Evolutionary conservation across 2,797 vertebrate species (phyloP), one percentile per base, ranked within the genome.

Genomic region (Acomys russatus): DNA sequence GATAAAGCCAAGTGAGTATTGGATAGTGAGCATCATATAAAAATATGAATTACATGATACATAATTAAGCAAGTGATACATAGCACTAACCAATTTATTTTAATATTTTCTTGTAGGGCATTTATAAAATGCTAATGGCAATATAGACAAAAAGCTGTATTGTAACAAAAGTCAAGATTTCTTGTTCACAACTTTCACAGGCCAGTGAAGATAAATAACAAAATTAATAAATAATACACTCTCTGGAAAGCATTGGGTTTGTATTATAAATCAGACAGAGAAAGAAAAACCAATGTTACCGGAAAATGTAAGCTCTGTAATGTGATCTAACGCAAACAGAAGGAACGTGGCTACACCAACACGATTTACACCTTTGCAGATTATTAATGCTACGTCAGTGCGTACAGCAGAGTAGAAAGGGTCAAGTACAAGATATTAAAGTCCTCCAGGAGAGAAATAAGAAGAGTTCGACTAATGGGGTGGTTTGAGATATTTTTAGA

Each of bases 171-270:
- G n/a, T 17, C 28, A 38, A 18, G 17, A 61, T 64, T 9, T 15
- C 22, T 74, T 59, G 33, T 22, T 94, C n/a, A 76, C 14, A 28
- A 77, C 88, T 56, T 35, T 92, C 28, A 92, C 3, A 20, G 51
- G 38, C 76, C 90, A 18, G 6, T 80, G 49, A 95, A 92, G n/a
- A 70, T 33, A 85, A 38, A 54, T 88, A 94, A 33, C 12, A 30
- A 94, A 79, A 30, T 74, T 74, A 80, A 77, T 12, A n/a, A 90
- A 20, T 30, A 70, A 18, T 68, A 54, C 5, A 66, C 20, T 49
- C n/a, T 44, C 44, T 44, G 44, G 44, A 44, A 44, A 44, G 44
- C 44, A 44, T 44, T 4, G 4, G 44, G 44, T 44, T 44, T 44
- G 44, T 44, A n/a, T 2, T 70, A 3, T 51, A 51, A 74, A 30